phyloP scores from a whole-genome alignment of 35 echinoderm and acorn worm species.

The Heliocidaris tuberculata region DNA sequence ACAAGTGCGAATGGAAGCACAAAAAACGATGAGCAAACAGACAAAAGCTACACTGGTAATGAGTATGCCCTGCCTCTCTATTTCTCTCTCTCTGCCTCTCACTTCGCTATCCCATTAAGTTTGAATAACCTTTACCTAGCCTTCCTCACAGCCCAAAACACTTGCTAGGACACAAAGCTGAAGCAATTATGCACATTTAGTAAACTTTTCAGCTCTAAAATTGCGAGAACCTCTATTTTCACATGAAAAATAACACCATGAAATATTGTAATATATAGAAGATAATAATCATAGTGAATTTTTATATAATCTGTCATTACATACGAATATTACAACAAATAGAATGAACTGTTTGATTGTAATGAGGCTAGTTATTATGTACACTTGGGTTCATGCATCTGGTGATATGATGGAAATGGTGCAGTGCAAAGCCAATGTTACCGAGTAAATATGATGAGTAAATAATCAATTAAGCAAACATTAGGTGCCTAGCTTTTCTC shows the following conservation, averaged over 20 bases:
- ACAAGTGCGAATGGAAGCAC: not conserved
- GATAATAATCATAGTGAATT: not conserved
- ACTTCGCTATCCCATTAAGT: not conserved
- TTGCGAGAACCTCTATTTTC: not conserved
- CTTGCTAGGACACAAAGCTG: not conserved
- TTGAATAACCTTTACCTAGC: not conserved
- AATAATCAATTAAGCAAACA: conserved; percentile 14
- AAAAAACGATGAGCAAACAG: not conserved
- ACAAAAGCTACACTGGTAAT: not conserved
- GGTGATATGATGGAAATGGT: not conserved
- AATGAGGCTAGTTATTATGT: not conserved
- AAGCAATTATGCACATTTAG: not conserved
- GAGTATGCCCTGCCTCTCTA: not conserved
- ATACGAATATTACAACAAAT: too few relatives aligned
- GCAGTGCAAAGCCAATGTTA: not conserved
- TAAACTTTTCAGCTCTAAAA: not conserved
- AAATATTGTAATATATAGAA: not conserved
- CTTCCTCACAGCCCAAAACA: not conserved
- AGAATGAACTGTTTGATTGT: not conserved
- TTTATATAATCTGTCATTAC: not conserved
- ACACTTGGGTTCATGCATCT: not conserved
- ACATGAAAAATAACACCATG: not conserved
- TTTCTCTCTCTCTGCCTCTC: not conserved
- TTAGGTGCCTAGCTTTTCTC: not conserved
- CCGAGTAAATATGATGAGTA: not conserved